phyloP scores from a whole-genome alignment of 1,140 invertebrate genomes.

The Scaptomyza montana region DNA sequence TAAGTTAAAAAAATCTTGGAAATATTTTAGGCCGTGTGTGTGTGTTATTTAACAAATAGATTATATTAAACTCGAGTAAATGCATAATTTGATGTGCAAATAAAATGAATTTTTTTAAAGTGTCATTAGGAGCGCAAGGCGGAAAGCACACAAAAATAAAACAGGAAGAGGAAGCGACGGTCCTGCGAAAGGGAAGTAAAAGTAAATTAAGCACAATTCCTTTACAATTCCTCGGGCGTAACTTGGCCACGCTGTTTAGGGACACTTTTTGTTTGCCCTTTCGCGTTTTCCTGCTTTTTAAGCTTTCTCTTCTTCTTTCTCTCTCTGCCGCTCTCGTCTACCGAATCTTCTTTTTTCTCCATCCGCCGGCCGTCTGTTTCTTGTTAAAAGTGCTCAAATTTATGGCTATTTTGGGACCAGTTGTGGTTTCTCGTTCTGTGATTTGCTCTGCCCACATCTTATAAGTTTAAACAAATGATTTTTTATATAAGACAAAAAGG shows the following conservation, averaged over 20 bases:
- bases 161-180: slow-evolving; percentile 10
- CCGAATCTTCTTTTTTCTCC: slow-evolving; percentile 19
- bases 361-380: slow-evolving; percentile 63
- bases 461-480: slow-evolving; percentile 27
- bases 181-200: slow-evolving; percentile 41
- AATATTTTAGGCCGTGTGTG: not conserved
- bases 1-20: not conserved
- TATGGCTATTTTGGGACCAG: slow-evolving; percentile 79
- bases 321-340: not conserved
- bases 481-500: slow-evolving; percentile 12
- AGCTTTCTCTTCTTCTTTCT: not conserved
- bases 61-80: slow-evolving; percentile 42
- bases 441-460: not conserved
- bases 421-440: slow-evolving; percentile 27
- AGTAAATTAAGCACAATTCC: slow-evolving; percentile 72
- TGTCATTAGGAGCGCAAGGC: slow-evolving; percentile 34
- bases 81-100: slow-evolving; percentile 41
- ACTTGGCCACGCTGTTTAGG: slow-evolving; percentile 44
- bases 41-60: slow-evolving; percentile 34
- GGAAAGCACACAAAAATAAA: slow-evolving; percentile 22
- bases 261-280: slow-evolving; percentile 30
- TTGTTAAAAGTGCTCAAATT: slow-evolving; percentile 76
- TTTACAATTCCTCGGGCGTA: slow-evolving; percentile 63
- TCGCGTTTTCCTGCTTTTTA: slow-evolving; percentile 8
- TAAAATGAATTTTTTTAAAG: slow-evolving; percentile 49